These are phyloP conservation scores for Pseudococcus longispinus DNA, from an alignment of 2,888 invertebrate species.

Conservation along the genomic window DNA sequence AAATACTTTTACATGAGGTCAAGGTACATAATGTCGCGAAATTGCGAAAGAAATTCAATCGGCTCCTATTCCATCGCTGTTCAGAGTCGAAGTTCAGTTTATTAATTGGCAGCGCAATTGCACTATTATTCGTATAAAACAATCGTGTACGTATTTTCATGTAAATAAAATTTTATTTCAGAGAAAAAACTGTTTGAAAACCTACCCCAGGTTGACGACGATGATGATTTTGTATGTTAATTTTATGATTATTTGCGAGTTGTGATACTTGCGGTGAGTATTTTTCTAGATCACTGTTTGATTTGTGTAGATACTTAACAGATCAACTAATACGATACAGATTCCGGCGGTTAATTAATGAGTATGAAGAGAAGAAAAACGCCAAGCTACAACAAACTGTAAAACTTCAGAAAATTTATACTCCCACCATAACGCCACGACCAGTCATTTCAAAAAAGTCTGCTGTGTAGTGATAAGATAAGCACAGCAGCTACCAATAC, in stretches of 20 bases:
- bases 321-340: too few species aligned
- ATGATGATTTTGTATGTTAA: background rate
- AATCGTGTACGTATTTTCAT: background rate
- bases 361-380: too few species aligned
- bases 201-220: background rate
- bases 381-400: too few species aligned
- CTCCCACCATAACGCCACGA: too few species aligned
- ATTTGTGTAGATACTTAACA: too few species aligned
- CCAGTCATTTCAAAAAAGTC: too few species aligned
- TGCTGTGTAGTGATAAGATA: too few species aligned
- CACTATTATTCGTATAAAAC: background rate
- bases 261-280: background rate
- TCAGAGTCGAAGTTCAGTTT: background rate
- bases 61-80: background rate
- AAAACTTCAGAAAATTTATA: too few species aligned
- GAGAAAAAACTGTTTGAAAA: background rate
- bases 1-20: background rate
- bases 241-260: background rate
- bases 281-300: background rate
- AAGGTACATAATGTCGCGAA: background rate
- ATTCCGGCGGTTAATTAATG: too few species aligned
- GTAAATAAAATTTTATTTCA: background rate
- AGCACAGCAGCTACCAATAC: too few species aligned
- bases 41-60: background rate
- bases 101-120: background rate